These are phyloP conservation scores for Orchestia grillus DNA, from an alignment of 1,140 invertebrate genomes.

Conservation along the genomic window DNA sequence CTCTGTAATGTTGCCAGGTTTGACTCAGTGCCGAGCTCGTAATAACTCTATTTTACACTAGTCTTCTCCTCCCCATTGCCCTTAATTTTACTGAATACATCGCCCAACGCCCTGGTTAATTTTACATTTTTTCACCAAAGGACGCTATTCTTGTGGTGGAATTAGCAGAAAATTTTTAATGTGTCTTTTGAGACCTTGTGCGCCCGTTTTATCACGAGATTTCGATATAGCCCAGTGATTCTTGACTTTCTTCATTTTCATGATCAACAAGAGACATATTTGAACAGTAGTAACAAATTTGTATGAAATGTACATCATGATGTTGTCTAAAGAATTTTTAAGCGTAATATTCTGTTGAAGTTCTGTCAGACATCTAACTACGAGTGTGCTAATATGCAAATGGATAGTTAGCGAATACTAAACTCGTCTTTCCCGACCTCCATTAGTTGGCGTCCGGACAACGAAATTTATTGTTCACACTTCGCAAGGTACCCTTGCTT, in stretches of 20 bases:
- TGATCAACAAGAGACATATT: neutral
- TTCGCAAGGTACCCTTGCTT: neutral
- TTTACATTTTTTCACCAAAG: neutral
- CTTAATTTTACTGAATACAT: neutral
- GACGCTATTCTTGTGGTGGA: neutral
- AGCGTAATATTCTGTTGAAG: too few species aligned
- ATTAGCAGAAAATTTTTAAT: neutral
- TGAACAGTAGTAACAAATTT: neutral
- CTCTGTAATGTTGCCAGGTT: neutral
- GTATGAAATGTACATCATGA: neutral
- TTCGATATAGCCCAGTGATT: neutral
- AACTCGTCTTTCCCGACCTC: neutral
- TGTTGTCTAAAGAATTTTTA: too few species aligned
- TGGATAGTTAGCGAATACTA: neutral
- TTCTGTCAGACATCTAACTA: too few species aligned
- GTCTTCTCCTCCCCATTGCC: neutral
- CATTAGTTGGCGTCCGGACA: neutral
- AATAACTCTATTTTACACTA: neutral
- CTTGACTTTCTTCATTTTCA: neutral
- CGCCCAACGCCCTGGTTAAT: neutral
- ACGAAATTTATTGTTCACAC: neutral
- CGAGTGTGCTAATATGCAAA: neutral
- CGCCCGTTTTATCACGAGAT: neutral
- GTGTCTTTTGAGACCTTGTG: neutral
- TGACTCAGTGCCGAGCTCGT: too few species aligned